Conservation (phyloP, 2,888 invertebrate species). For the Selenia dentaria region DNA sequence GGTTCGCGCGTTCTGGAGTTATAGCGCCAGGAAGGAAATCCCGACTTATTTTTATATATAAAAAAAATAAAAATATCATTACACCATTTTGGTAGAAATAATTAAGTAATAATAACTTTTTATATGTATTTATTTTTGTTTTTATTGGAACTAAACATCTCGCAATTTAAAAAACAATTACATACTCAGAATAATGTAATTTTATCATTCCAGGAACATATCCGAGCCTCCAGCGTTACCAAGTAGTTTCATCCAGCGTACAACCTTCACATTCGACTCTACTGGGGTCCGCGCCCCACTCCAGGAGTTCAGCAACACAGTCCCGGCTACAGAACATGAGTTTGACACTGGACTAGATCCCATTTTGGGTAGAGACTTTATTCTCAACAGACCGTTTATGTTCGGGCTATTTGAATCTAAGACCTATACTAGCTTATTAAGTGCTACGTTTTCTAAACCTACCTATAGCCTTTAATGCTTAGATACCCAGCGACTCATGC, state of each 20-base stretch:
- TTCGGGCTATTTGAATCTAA: constrained; percentile 18
- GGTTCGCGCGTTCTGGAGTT: no score
- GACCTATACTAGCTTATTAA: constrained; percentile 8
- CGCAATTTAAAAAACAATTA: no score
- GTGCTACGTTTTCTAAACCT: not conserved
- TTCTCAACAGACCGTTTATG: constrained; percentile 23
- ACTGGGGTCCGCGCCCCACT: constrained; percentile 17
- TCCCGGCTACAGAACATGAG: not conserved
- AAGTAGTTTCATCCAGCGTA: constrained; percentile 34
- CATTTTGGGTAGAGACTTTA: constrained; percentile 13
- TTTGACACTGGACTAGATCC: constrained; percentile 2
- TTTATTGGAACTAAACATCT: no score
- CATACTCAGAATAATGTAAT: no score
- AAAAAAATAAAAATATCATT: no score
- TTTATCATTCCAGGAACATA: constrained; percentile 25
- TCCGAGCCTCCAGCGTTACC: constrained; percentile 38
- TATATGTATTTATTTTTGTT: no score
- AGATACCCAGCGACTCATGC: no score
- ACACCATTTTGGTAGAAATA: no score
- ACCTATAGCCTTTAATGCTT: not conserved
- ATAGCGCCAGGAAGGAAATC: no score
- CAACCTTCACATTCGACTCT: constrained; percentile 28
- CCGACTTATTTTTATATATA: no score
- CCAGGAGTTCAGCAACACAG: constrained; percentile 7
- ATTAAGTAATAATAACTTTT: no score